These are phyloP conservation scores for Aphelenchoides fujianensis DNA, from an alignment of 1,140 invertebrate genomes.

Conservation along the genomic window DNA sequence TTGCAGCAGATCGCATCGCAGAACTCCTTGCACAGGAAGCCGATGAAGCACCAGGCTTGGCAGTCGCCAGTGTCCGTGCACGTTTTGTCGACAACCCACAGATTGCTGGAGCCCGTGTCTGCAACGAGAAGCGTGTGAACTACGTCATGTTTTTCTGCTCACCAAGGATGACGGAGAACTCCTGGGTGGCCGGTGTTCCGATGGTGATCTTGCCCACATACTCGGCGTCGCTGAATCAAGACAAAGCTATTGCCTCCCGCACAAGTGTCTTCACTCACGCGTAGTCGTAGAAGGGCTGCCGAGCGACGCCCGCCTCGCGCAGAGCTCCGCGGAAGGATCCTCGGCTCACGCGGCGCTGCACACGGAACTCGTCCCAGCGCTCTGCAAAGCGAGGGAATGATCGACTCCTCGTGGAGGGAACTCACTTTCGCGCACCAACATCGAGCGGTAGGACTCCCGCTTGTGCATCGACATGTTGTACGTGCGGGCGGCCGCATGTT, in stretches of 20 bases:
- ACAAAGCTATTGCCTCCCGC: too few relatives aligned
- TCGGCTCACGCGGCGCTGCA: neutral
- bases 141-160: neutral
- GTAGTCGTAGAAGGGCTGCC: conserved; percentile 11
- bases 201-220: conserved; percentile 6
- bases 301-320: neutral
- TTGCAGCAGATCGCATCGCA: conserved; percentile 6
- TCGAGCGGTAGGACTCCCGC: neutral
- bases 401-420: too few relatives aligned
- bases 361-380: neutral
- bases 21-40: neutral
- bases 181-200: neutral
- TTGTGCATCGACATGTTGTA: neutral
- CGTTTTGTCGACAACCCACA: conserved; percentile 11
- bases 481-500: neutral
- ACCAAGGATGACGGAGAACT: conserved; percentile 4
- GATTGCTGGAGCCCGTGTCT: neutral
- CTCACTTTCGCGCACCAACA: neutral
- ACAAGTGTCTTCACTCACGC: too few relatives aligned
- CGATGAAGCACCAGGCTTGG: neutral
- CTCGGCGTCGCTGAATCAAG: conserved; percentile 7
- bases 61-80: neutral
- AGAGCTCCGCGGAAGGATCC: neutral
- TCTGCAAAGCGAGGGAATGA: too few relatives aligned
- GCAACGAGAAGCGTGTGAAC: too few relatives aligned